phyloP scores from a whole-genome alignment of 1,140 invertebrate species.

The Drosophila leontia region DNA sequence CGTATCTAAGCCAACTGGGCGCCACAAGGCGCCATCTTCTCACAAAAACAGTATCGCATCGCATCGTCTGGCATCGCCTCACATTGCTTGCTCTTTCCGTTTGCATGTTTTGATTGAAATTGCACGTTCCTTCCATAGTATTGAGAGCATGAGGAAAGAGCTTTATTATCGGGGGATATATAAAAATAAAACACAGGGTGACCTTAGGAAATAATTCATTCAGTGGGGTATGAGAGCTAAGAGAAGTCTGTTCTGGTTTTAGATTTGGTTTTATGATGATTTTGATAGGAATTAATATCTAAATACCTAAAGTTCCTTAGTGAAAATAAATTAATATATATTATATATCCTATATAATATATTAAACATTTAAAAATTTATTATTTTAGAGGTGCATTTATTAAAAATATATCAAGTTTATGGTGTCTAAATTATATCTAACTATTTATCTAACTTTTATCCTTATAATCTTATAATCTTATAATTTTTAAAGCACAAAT shows the following conservation, averaged over 20 bases:
- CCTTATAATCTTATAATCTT: background rate
- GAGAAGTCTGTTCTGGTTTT: background rate
- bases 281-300: background rate
- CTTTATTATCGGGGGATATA: slow-evolving; percentile 26
- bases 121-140: slow-evolving; percentile 51
- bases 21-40: slow-evolving; percentile 29
- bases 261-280: background rate
- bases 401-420: background rate
- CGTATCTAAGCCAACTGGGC: slow-evolving; percentile 52
- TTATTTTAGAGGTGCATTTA: too few species aligned
- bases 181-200: slow-evolving; percentile 49
- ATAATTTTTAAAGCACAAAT: too few species aligned
- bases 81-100: slow-evolving; percentile 46
- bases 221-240: background rate
- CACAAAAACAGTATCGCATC: slow-evolving; percentile 39
- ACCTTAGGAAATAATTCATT: slow-evolving; percentile 18
- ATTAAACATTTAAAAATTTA: background rate
- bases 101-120: slow-evolving; percentile 66
- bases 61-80: slow-evolving; percentile 15
- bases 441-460: background rate
- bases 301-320: background rate
- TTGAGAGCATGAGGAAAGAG: slow-evolving; percentile 50
- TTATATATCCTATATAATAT: background rate
- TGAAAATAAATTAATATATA: background rate
- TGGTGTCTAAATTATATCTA: background rate